Evolutionary conservation across 1,140 invertebrate genomes (phyloP), one percentile per base, ranked within the genome.

Genomic region (Diabrotica virgifera): DNA sequence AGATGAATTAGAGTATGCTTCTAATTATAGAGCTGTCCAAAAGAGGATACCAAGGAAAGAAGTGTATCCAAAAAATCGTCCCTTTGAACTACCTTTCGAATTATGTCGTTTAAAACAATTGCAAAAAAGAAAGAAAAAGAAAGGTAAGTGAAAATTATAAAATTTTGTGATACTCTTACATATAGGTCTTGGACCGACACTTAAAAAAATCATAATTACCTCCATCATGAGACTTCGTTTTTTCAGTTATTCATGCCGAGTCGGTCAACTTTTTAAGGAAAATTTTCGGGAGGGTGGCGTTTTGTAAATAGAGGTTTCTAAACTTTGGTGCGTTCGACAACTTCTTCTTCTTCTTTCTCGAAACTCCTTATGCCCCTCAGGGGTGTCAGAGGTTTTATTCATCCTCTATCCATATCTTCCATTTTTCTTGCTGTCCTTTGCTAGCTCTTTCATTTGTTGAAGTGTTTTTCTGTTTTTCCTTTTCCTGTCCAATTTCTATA

Each of bases 81-180:
- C 72, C 3, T 64, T 72, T 6, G 64, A 70, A 46, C 63, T 72
- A 38, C 70, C 70, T 52, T 72, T 72, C 50, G 52, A 66, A 52
- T 13, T 72, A 7, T 72, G 70, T 36, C 56, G 70, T n/a, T 65
- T 66, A 8, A 36, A 38, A 52, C 62, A 68, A 54, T 14, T 35
- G 50, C 57, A 37, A 57, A 63, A 61, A 12, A 6, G 7, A 24
- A 51, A 66, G 52, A 54, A 35, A 36, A 61, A 63, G 12, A 1
- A 7, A 36, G 36, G n/a, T 8, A n/a, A 13, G 40, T n/a, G 38
- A 9, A 36, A 52, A n/a, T 46, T 46, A 46, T n/a, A 46, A 46
- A n/a, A 46, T 46, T 46, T 46, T 10, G 8, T n/a, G n/a, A 46
- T 10, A 46, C n/a, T 46, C 40, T 10, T n/a, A 8, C 6, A 46